Evolutionary conservation across 1,140 invertebrate genomes (phyloP).

Genomic region (Pseudomyrmex concolor): DNA sequence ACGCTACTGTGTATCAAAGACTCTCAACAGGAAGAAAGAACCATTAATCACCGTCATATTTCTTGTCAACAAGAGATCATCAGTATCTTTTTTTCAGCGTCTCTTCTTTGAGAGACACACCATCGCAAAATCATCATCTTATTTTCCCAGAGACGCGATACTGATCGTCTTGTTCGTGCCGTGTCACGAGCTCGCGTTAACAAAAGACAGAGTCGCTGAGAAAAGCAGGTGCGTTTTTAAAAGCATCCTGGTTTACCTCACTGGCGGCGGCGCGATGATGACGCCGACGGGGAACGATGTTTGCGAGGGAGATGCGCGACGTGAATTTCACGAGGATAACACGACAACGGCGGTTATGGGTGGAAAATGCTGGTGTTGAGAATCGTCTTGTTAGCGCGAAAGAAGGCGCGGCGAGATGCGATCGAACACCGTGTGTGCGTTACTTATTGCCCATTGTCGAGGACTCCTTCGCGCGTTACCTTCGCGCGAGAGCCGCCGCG

Average conservation of each 20-base stretch:
- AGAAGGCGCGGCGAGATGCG: slow-evolving; percentile 65
- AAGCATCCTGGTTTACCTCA: slow-evolving; percentile 49
- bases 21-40: slow-evolving; percentile 37
- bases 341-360: neutral
- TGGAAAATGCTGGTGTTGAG: slow-evolving; percentile 63
- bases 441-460: slow-evolving; percentile 75
- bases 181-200: slow-evolving; percentile 47
- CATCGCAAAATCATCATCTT: slow-evolving; percentile 42
- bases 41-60: slow-evolving; percentile 28
- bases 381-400: slow-evolving; percentile 69
- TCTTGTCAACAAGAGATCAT: slow-evolving; percentile 33
- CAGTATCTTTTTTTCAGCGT: neutral
- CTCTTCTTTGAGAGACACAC: neutral
- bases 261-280: slow-evolving; percentile 23
- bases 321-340: slow-evolving; percentile 40
- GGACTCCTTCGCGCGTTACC: slow-evolving; percentile 26
- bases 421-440: slow-evolving; percentile 61
- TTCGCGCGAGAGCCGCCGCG: slow-evolving; percentile 37
- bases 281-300: slow-evolving; percentile 28
- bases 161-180: slow-evolving; percentile 57
- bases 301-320: slow-evolving; percentile 10
- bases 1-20: neutral
- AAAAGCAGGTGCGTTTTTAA: slow-evolving; percentile 28
- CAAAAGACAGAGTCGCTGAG: slow-evolving; percentile 55
- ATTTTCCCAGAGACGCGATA: slow-evolving; percentile 64